Evolutionary conservation across 2,797 vertebrate genomes (phyloP), one percentile per base, ranked within the genome.

Genomic region (Anas capensis): DNA sequence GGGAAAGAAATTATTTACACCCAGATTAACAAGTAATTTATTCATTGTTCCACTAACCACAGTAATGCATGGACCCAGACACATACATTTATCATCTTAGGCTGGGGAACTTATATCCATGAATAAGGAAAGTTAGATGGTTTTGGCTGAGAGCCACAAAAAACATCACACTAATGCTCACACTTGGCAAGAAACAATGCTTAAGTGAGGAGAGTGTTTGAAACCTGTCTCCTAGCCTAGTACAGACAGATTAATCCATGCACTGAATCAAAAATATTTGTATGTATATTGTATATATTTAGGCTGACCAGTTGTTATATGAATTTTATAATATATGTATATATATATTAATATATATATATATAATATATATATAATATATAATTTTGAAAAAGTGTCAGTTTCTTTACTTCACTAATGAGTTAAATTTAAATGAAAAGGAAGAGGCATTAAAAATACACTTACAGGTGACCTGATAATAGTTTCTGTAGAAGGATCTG

Each of bases 1-100:
- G 51, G 20, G 56, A 82, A 93, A 85, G 11, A 87, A 92, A 73
- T 73, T 66, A 64, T 93, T 95, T 93, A 18, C 19, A 56, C 40
- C 4, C 44, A 53, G 48, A 44, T 64, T 86, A 75, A 86, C 44
- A 82, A 77, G 88, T 90, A 84, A 29, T 31, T 44, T 84, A 66
- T 7, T 3, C 31, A 34, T 68, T 86, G 21, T 92, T 83, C 81
- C 57, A 66, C 20, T n/a, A 36, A 73, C 11, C 7, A 60, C 27
- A 80, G 29, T 48, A 77, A 26, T 1, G 1, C 19, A 36, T 66
- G 17, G 5, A 56, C 13, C 2, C 27, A 93, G 57, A 80, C 15
- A 10, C 64, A 18, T 33, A 81, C 51, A 82, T 82, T 77, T 82
- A 48, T 24, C 6, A 53, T 62, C 24, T 17, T 21, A 54, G 46